These are phyloP conservation scores for Helicorthomorpha holstii DNA, from an alignment of 1,140 invertebrate species.

Conservation along the genomic window DNA sequence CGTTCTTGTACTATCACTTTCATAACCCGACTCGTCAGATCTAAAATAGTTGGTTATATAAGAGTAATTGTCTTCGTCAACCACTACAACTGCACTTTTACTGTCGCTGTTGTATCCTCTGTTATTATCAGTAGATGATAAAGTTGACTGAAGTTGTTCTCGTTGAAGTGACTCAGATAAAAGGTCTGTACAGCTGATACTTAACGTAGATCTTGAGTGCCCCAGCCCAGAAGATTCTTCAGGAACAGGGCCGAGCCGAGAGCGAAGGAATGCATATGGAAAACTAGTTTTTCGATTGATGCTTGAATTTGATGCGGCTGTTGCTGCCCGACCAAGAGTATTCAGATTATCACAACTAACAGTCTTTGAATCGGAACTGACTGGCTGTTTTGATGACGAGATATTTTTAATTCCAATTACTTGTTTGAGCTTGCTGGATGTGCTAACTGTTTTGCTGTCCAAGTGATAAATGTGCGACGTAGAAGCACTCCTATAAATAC, in stretches of 20 bases:
- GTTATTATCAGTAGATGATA: background rate
- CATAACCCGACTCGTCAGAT: slow-evolving; percentile 65
- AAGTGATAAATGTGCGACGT: background rate
- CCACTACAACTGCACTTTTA: background rate
- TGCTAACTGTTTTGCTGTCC: background rate
- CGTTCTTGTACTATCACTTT: slow-evolving; percentile 48
- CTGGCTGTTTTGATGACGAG: slow-evolving; percentile 13
- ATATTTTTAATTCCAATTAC: too few species aligned
- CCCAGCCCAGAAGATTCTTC: slow-evolving; percentile 32
- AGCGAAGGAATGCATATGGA: slow-evolving; percentile 57
- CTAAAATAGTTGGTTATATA: slow-evolving; percentile 38
- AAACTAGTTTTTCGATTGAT: slow-evolving; percentile 33
- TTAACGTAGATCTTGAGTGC: background rate
- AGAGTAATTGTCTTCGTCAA: background rate
- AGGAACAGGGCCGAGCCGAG: slow-evolving; percentile 50
- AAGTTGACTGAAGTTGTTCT: background rate
- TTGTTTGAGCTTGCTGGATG: background rate
- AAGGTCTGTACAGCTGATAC: background rate
- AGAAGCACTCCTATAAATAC: slow-evolving; percentile 7
- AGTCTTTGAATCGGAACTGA: slow-evolving; percentile 35
- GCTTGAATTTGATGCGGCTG: background rate
- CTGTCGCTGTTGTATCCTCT: background rate
- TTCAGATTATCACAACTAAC: slow-evolving; percentile 43
- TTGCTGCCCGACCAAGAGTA: slow-evolving; percentile 21
- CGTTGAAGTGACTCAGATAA: background rate